Evolutionary conservation across 2,113 vertebrate genomes (phyloP).

Genomic region (Trinectes maculatus): DNA sequence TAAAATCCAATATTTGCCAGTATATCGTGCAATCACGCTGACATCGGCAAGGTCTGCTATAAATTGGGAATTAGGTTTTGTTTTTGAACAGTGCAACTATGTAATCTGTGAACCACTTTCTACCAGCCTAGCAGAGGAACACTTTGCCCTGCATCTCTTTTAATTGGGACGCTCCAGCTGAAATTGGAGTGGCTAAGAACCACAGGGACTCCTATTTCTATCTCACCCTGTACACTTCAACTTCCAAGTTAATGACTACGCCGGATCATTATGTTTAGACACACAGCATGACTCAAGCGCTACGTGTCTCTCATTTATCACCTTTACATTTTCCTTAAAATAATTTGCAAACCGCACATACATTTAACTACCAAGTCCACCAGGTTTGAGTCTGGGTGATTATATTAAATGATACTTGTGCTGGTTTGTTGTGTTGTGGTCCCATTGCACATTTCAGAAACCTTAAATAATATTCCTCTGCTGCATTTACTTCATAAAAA

Average conservation of each 20-base stretch:
- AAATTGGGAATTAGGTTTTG: constrained; percentile 37
- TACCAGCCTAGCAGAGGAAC: constrained; percentile 47
- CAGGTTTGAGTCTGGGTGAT: constrained; percentile 1
- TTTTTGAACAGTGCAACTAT: too few species aligned
- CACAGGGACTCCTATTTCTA: constrained; percentile 65
- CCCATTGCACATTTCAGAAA: constrained; percentile 34
- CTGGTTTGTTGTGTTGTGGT: constrained; percentile 30
- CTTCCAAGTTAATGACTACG: constrained; percentile 59
- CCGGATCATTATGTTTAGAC: constrained; percentile 63
- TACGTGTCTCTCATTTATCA: constrained; percentile 53
- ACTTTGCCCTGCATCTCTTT: constrained; percentile 64
- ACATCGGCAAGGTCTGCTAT: constrained; percentile 18
- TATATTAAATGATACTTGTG: constrained; percentile 6
- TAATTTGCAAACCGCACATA: too few species aligned
- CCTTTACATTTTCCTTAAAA: constrained; percentile 52
- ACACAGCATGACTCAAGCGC: constrained; percentile 34
- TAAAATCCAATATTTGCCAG: constrained; percentile 19
- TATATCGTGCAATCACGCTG: background rate
- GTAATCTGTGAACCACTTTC: constrained; percentile 60
- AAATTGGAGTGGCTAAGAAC: constrained; percentile 66
- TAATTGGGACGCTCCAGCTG: constrained; percentile 73
- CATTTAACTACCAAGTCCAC: constrained; percentile 20
- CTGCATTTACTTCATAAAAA: constrained; percentile 23
- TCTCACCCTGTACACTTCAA: constrained; percentile 56
- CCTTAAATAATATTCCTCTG: constrained; percentile 20